Conservation (phyloP, 2,888 invertebrate genomes). For the Eupelmus urozonus region DNA sequence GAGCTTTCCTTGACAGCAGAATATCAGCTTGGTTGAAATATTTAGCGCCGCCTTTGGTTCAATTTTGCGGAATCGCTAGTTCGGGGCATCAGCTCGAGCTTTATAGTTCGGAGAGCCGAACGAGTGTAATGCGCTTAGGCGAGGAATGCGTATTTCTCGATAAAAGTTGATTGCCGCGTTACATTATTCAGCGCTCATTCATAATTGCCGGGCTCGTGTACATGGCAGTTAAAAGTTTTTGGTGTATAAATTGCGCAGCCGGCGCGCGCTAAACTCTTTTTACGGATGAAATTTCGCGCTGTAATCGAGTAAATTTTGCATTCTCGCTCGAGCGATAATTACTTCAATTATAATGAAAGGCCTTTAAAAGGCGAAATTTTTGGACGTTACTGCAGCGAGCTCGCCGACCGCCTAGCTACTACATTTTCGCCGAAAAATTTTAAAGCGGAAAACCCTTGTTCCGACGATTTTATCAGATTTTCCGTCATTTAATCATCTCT, state of each 20-base stretch:
- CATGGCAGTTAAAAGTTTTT: background rate
- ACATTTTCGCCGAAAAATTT: conserved; percentile 3
- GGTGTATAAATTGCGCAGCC: background rate
- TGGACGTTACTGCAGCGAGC: background rate
- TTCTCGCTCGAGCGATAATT: conserved; percentile 38
- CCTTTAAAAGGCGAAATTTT: conserved; percentile 47
- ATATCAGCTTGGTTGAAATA: background rate
- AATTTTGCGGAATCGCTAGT: background rate
- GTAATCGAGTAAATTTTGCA: conserved; percentile 45
- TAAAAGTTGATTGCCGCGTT: background rate
- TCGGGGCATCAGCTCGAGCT: background rate
- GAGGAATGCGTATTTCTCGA: background rate
- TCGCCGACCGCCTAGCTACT: background rate
- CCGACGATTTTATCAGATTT: conserved; percentile 19
- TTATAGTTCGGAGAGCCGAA: too few relatives aligned
- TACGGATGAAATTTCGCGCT: conserved; percentile 28
- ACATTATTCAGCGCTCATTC: background rate
- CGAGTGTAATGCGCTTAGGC: too few relatives aligned
- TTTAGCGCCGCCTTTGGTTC: background rate
- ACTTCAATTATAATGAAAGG: conserved; percentile 48
- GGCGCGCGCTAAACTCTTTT: conserved; percentile 17
- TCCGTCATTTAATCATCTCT: background rate
- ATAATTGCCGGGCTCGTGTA: background rate
- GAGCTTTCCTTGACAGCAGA: background rate
- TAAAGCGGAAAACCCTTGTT: conserved; percentile 10